Evolutionary conservation across 1,140 invertebrate genomes (phyloP), one percentile per base, ranked within the genome.

Genomic region (Hirudo medicinalis): DNA sequence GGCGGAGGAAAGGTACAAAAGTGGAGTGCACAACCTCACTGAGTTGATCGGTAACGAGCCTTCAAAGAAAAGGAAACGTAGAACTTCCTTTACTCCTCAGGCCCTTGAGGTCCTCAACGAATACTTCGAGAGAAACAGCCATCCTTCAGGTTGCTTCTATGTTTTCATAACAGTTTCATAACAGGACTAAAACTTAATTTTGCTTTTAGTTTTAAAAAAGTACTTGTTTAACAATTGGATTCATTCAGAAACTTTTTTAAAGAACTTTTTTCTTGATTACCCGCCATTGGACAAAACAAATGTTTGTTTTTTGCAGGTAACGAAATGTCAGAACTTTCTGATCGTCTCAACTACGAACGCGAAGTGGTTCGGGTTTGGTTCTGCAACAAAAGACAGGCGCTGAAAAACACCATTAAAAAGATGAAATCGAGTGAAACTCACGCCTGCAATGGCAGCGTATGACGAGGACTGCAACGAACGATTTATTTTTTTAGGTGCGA

Each of bases 341-440:
- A 95, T 78, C 90, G 95, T 80, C 83, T 98, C 43, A 93, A 93
- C 72, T 97, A 97, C 82, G 94, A 97, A 79, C 85, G 94, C 71
- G 94, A 97, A 86, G 94, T 98, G 22, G 96, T 98, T 78, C 85
- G 94, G 81, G 97, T 98, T 82, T 97, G 94, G 94, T 98, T 98
- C 83, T 98, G 94, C 83, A 98, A 98, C 83, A 97, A 97, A 83
- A 86, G 94, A 74, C 94, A 98, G 83, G 92, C 93, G 0, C 83
- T 96, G 54, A 97, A 97, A 81, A 97, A 97, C 82, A 94, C 92
- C 15, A 91, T 84, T 29, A 85, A 85, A 75, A 84, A 83, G 77
- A 74, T 83, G 25, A 84, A 84, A 67, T 43, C 73, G 20, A 63
- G 29, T 20, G 57, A 63, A 49, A 49, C 43, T 49, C 43, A 49